Evolutionary conservation across 2,113 vertebrate genomes (phyloP).

Genomic region (Nothoprocta perdicaria): DNA sequence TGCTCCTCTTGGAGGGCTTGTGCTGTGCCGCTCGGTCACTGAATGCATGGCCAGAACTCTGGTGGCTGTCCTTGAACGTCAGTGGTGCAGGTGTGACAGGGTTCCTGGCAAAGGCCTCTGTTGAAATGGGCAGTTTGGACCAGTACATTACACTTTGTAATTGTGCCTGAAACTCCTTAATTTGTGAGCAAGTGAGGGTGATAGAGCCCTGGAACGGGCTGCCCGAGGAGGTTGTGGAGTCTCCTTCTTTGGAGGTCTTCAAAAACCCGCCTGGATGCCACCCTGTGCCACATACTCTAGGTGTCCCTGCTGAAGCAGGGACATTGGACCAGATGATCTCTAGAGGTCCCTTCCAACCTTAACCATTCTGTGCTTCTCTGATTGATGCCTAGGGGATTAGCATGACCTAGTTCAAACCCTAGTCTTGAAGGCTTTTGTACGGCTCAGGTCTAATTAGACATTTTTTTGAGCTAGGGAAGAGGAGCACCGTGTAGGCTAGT

Average conservation of each 20-base stretch:
- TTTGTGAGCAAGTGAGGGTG: neutral
- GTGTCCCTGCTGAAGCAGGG: too few species aligned
- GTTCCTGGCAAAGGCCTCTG: too few species aligned
- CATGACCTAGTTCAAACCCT: neutral
- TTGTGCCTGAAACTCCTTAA: neutral
- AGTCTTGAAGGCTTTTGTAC: neutral
- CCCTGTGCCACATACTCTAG: too few species aligned
- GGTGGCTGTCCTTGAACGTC: neutral
- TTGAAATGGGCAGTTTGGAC: neutral
- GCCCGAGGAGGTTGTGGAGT: too few species aligned
- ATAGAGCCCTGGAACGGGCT: too few species aligned
- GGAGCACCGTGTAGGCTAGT: rapidly evolving
- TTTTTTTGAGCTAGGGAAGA: neutral
- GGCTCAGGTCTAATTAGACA: neutral
- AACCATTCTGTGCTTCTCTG: too few species aligned
- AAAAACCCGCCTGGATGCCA: too few species aligned
- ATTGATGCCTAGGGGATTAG: neutral
- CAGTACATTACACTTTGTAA: neutral
- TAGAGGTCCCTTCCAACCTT: too few species aligned
- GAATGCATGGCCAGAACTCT: neutral
- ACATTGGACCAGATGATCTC: too few species aligned
- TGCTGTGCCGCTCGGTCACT: neutral
- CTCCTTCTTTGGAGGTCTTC: too few species aligned
- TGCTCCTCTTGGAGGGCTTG: neutral
- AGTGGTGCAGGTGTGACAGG: neutral